These are phyloP conservation scores for Crematogaster levior DNA, from an alignment of 2,888 invertebrate genomes.

Conservation along the genomic window DNA sequence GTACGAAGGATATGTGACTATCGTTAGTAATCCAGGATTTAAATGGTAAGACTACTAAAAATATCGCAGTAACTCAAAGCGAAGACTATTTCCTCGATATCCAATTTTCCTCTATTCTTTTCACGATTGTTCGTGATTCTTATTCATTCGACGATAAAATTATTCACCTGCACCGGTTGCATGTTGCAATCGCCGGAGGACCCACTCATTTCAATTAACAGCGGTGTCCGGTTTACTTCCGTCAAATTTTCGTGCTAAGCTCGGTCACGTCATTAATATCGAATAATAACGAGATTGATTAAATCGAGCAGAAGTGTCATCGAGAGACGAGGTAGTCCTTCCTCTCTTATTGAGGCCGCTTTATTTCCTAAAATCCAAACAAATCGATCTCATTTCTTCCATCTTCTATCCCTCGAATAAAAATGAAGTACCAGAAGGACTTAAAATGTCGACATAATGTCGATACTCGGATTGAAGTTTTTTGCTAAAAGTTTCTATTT, in stretches of 20 bases:
- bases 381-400: constrained; percentile 11
- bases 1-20: neutral
- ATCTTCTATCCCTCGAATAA: neutral
- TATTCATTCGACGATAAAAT: neutral
- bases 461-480: neutral
- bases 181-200: constrained; percentile 77
- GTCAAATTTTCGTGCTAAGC: neutral
- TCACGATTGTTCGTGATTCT: neutral
- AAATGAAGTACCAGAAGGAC: too few relatives aligned
- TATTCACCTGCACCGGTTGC: constrained; percentile 79
- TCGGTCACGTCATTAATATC: constrained; percentile 29
- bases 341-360: neutral
- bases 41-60: neutral
- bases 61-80: neutral
- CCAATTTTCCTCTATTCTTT: neutral
- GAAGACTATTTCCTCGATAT: neutral
- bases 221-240: neutral
- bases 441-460: neutral
- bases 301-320: neutral
- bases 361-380: constrained; percentile 30
- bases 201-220: constrained; percentile 55
- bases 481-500: neutral
- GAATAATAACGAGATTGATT: constrained; percentile 7
- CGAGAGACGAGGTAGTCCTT: neutral
- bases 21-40: neutral